These are phyloP conservation scores for Bettongia penicillata DNA, from an alignment of 2,113 vertebrate species.

Conservation along the genomic window DNA sequence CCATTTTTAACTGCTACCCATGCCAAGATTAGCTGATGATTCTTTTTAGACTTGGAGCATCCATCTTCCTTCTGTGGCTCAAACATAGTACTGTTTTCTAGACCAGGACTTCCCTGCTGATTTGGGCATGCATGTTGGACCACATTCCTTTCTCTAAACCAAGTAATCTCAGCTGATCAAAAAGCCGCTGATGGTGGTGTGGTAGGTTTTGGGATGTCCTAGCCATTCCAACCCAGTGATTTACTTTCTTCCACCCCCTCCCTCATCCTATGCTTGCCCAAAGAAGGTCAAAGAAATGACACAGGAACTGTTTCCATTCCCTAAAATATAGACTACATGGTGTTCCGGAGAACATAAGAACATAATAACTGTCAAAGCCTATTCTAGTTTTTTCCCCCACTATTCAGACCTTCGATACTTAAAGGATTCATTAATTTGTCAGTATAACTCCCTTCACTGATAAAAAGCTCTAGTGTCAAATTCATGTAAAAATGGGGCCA, in stretches of 20 bases:
- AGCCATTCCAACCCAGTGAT: neutral
- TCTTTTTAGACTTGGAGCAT: neutral
- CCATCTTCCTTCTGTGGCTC: neutral
- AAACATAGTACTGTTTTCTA: neutral
- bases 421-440: neutral
- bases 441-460: neutral
- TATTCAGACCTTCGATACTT: neutral
- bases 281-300: neutral
- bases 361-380: neutral
- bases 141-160: neutral
- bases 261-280: neutral
- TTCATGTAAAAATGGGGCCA: neutral
- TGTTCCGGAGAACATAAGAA: neutral
- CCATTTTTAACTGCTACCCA: neutral
- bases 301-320: neutral
- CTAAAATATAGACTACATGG: neutral
- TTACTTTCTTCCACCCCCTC: neutral
- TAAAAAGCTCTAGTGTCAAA: neutral
- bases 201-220: neutral
- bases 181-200: neutral
- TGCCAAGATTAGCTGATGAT: neutral
- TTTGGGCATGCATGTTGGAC: neutral
- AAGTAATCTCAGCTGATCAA: neutral
- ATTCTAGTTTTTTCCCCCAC: neutral
- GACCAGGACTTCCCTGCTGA: neutral